Evolutionary conservation across 1,140 invertebrate genomes (phyloP), one percentile per base, ranked within the genome.

Genomic region (Kradibia gibbosae): DNA sequence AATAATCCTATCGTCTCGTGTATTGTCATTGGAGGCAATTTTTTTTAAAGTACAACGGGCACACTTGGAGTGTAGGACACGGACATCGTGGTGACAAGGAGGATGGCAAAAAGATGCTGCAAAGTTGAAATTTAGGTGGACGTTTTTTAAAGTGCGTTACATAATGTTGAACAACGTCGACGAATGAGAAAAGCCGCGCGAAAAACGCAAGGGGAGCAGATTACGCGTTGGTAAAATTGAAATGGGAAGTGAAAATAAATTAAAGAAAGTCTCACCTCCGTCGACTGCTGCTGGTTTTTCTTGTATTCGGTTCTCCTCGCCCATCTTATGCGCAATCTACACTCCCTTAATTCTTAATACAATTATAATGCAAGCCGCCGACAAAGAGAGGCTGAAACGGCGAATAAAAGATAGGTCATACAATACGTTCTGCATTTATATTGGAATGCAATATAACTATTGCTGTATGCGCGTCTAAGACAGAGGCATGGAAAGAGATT

Each of bases 191-290:
- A 48, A 65, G 76, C 28, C 76, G 62, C 76, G 76, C 76, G 76
- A 70, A 78, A 76, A 76, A 62, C 22, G 25, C 76, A 36, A 50
- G 22, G 5, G 8, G 34, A 20, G 73, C 34, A 25, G 22, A 60
- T 65, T 48, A 34, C 57, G 25, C 70, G 20, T 65, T 5, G 15
- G 39, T 48, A 77, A 55, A 72, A 53, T 78, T 48, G 15, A 34
- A 71, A 76, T 79, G 67, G 65, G 67, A 70, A 78, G 77, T 62
- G 17, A n/a, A 36, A 22, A 34, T 25, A 34, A 74, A 79, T 78
- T 80, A 84, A 72, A 79, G 45, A 83, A 76, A 67, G 80, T 78
- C 81, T 87, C 82, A 89, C 88, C 88, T 85, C 83, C 83, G 78
- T 89, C 88, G 39, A 15, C 45, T 48, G 45, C 45, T 48, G 83